Percentiles rank a stretch among this genome's conserved stretches.
These are phyloP conservation scores for Drosophila macrospina DNA, from an alignment of 2,888 invertebrate species.

Conservation along the genomic window DNA sequence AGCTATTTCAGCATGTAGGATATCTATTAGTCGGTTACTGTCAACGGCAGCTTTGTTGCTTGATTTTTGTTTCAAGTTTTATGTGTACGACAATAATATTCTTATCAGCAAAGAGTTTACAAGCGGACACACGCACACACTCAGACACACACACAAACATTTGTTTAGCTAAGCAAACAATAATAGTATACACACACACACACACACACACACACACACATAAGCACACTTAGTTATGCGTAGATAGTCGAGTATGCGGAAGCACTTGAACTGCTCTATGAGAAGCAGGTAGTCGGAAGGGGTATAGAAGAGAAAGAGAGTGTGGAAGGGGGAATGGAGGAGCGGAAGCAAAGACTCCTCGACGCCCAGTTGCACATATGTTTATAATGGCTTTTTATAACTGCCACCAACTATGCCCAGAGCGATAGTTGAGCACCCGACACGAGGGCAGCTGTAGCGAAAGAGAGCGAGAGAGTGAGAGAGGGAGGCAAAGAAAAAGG, in stretches of 20 bases:
- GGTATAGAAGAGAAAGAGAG: not conserved
- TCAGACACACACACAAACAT: conserved; percentile 33
- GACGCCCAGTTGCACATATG: conserved; percentile 65
- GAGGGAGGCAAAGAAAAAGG: not conserved
- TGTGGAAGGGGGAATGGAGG: not conserved
- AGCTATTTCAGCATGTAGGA: not conserved
- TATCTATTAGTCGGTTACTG: not conserved
- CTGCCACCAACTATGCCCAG: conserved; percentile 56
- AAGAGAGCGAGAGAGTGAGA: not conserved
- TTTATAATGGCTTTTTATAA: conserved; percentile 77
- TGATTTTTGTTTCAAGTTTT: not conserved
- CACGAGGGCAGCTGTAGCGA: not conserved
- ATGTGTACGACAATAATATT: conserved; percentile 27
- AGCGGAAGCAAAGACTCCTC: not conserved
- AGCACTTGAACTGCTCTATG: conserved; percentile 55
- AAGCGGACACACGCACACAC: conserved; percentile 10
- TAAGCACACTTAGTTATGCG: conserved; percentile 3
- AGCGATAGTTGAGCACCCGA: conserved; percentile 15
- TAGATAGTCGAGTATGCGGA: conserved; percentile 49
- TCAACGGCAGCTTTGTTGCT: not conserved
- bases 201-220: conserved; percentile 17
- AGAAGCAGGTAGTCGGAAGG: not conserved
- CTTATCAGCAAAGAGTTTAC: conserved; percentile 32
- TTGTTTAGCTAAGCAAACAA: conserved; percentile 56
- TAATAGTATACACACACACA: conserved; percentile 6